Percentiles rank a stretch among this genome's conserved stretches.
Evolutionary conservation across 2,888 invertebrate genomes (phyloP).

Genomic region (Tipula lateralis): DNA sequence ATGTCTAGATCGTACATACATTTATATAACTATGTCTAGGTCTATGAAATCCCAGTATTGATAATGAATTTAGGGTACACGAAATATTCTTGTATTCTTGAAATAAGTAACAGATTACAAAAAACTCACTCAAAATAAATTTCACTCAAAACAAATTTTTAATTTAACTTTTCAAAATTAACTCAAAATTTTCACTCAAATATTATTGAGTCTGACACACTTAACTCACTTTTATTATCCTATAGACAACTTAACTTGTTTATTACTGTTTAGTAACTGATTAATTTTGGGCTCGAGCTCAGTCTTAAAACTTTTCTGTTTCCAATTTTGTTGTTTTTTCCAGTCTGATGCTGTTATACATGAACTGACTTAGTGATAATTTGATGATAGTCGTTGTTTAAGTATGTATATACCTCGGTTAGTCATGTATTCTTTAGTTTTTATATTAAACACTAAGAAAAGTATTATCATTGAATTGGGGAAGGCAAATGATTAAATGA

Average conservation of each 20-base stretch:
- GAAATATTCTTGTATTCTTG: neutral
- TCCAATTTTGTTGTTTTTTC: neutral
- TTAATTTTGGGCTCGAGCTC: neutral
- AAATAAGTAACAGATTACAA: neutral
- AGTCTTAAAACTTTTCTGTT: neutral
- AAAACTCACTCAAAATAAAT: neutral
- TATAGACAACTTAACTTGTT: neutral
- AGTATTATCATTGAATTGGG: too few relatives aligned
- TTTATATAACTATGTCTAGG: neutral
- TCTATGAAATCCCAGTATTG: neutral
- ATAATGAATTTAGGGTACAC: neutral
- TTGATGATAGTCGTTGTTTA: neutral
- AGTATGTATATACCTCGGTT: neutral
- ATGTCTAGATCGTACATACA: neutral
- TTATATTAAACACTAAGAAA: too few relatives aligned
- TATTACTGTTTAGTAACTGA: neutral
- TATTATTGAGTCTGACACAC: neutral
- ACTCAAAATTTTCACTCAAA: neutral
- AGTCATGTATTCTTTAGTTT: too few relatives aligned
- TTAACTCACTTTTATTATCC: neutral
- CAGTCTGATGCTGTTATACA: neutral
- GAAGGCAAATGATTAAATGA: too few relatives aligned
- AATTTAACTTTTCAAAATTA: too few relatives aligned
- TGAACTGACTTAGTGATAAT: neutral
- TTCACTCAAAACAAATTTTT: neutral